These are phyloP conservation scores for Sinotaia quadrata DNA, from an alignment of 2,888 invertebrate genomes.

Conservation along the genomic window DNA sequence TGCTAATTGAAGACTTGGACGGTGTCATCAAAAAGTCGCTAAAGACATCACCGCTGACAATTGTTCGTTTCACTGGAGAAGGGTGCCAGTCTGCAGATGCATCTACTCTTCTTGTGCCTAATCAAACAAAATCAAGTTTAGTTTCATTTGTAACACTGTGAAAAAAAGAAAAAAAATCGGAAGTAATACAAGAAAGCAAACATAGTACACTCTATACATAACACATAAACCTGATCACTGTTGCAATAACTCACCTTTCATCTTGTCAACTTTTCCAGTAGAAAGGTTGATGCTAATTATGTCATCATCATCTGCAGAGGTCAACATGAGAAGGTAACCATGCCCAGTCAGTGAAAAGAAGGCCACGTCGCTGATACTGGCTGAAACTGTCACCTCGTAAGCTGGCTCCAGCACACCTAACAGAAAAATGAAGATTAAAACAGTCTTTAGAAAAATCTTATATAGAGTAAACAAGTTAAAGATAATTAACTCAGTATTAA, in stretches of 20 bases:
- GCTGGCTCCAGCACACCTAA: slow-evolving; percentile 79
- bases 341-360: slow-evolving; percentile 83
- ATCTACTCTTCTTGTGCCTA: slow-evolving; percentile 26
- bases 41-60: slow-evolving; percentile 81
- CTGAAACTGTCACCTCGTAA: slow-evolving; percentile 83
- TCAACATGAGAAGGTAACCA: slow-evolving; percentile 83
- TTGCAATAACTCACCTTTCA: slow-evolving; percentile 83
- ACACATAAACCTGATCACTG: not conserved
- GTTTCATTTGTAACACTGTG: too few relatives aligned
- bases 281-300: slow-evolving; percentile 81
- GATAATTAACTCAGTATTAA: too few relatives aligned
- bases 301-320: slow-evolving; percentile 81
- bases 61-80: slow-evolving; percentile 81
- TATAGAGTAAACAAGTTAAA: too few relatives aligned
- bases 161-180: too few relatives aligned
- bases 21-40: slow-evolving; percentile 83
- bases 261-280: slow-evolving; percentile 81
- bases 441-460: too few relatives aligned
- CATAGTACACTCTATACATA: not conserved
- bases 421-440: too few relatives aligned
- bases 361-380: slow-evolving; percentile 82
- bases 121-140: not conserved
- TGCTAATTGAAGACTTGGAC: slow-evolving; percentile 80
- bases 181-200: not conserved
- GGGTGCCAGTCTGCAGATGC: slow-evolving; percentile 27